Percentiles rank a stretch among this genome's conserved stretches.
phyloP scores from a whole-genome alignment of 2,888 invertebrate genomes.

The Heliconius ismenius region DNA sequence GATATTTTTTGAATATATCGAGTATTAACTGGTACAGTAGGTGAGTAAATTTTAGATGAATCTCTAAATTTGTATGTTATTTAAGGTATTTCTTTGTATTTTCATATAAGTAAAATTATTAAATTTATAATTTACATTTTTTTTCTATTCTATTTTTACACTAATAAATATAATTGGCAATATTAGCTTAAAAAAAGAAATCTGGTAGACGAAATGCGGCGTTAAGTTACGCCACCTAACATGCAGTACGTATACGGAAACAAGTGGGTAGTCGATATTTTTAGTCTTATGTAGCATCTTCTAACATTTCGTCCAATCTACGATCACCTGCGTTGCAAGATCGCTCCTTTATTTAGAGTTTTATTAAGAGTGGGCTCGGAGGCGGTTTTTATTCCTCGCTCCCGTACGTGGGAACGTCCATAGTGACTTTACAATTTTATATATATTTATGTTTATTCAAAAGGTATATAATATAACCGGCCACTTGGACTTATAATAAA shows the following conservation, averaged over 20 bases:
- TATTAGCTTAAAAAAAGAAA: no score
- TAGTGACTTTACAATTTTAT: slow-evolving; percentile 69
- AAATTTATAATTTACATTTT: no score
- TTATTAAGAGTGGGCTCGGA: slow-evolving; percentile 67
- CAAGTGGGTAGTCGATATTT: not conserved
- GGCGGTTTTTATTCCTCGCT: slow-evolving; percentile 74
- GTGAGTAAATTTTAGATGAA: slow-evolving; percentile 44
- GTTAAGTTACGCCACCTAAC: not conserved
- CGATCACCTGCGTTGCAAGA: slow-evolving; percentile 63
- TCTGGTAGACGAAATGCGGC: not conserved
- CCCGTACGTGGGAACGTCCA: slow-evolving; percentile 72
- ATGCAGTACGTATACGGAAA: not conserved
- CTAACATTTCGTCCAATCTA: slow-evolving; percentile 50
- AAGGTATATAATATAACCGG: slow-evolving; percentile 27
- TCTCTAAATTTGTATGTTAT: not conserved
- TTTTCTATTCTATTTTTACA: no score
- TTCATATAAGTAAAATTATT: no score
- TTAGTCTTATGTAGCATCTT: not conserved
- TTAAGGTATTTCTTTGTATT: not conserved
- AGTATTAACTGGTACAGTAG: slow-evolving; percentile 63
- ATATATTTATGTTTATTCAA: slow-evolving; percentile 30
- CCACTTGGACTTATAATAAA: slow-evolving; percentile 26
- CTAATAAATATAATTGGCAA: no score
- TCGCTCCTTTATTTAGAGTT: slow-evolving; percentile 73
- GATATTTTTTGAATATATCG: slow-evolving; percentile 77